Percentiles rank a stretch among this genome's conserved stretches.
Conservation (phyloP, 2,113 vertebrate species). For the Barnardius zonarius region DNA sequence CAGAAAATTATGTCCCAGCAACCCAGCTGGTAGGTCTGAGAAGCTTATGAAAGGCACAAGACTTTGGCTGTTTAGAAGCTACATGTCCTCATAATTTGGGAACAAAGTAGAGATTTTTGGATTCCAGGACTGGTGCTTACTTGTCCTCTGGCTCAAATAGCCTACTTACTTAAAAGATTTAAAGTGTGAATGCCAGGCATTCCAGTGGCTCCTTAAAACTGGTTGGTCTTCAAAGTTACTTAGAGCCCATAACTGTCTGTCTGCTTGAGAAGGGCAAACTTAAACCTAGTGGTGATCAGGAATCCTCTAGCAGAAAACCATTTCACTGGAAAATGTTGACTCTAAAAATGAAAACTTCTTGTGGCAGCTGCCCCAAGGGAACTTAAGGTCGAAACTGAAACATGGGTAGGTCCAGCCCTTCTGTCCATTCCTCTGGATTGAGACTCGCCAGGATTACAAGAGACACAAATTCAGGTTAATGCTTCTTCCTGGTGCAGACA, state of each 20-base stretch:
- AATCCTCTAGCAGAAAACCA: not conserved
- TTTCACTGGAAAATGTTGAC: not conserved
- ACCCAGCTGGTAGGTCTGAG: not conserved
- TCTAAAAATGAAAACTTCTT: not conserved
- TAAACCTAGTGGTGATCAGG: not conserved
- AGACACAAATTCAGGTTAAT: not conserved
- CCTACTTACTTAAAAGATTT: not conserved
- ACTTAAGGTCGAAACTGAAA: not conserved
- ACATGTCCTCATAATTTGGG: not conserved
- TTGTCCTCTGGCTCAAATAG: not conserved
- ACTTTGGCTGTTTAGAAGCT: not conserved
- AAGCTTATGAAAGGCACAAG: not conserved
- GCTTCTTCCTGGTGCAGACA: not conserved
- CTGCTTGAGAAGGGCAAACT: not conserved
- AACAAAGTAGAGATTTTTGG: not conserved
- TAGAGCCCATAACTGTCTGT: not conserved
- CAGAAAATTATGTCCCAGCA: not conserved
- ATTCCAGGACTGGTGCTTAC: slow-evolving; percentile 6
- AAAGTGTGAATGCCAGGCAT: not conserved
- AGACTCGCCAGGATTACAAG: not conserved
- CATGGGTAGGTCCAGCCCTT: not conserved
- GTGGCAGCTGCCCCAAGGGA: not conserved
- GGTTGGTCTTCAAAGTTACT: not conserved
- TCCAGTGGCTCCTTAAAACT: not conserved
- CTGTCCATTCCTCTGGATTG: not conserved